Conservation (phyloP, 2,888 invertebrate genomes). For the Ichneumoninae sp. region DNA sequence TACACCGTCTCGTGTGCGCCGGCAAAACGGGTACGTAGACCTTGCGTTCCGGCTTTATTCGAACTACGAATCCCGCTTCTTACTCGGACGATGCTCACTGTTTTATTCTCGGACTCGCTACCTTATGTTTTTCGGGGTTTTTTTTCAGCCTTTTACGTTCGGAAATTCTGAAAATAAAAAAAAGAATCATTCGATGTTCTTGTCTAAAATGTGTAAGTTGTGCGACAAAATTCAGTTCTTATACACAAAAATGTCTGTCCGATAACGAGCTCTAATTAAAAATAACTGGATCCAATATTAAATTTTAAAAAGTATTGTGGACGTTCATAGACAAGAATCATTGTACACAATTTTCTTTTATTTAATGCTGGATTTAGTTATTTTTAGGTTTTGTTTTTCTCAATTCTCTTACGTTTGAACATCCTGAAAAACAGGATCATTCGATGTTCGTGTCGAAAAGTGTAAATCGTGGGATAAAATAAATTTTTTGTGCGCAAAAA, state of each 20-base stretch:
- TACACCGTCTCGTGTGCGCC: constrained; percentile 56
- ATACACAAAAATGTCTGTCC: too few relatives aligned
- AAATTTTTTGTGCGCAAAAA: background rate
- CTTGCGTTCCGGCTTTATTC: constrained; percentile 37
- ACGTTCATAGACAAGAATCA: background rate
- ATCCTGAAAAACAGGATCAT: background rate
- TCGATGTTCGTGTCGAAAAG: too few relatives aligned
- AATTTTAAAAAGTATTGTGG: background rate
- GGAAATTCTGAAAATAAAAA: background rate
- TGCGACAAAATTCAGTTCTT: too few relatives aligned
- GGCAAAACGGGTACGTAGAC: constrained; percentile 38
- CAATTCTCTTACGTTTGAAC: background rate
- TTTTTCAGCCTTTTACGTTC: background rate
- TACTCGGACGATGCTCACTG: background rate
- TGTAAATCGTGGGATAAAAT: background rate
- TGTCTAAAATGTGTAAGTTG: too few relatives aligned
- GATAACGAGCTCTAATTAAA: too few relatives aligned
- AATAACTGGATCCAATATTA: background rate
- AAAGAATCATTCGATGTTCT: background rate
- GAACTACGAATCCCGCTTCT: constrained; percentile 15
- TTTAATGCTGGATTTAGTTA: background rate
- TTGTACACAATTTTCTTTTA: background rate
- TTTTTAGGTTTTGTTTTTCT: background rate
- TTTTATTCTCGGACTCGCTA: background rate
- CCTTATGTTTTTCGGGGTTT: background rate